phyloP scores from a whole-genome alignment of 2,113 vertebrate genomes.

The Thamnophis sirtalis region DNA sequence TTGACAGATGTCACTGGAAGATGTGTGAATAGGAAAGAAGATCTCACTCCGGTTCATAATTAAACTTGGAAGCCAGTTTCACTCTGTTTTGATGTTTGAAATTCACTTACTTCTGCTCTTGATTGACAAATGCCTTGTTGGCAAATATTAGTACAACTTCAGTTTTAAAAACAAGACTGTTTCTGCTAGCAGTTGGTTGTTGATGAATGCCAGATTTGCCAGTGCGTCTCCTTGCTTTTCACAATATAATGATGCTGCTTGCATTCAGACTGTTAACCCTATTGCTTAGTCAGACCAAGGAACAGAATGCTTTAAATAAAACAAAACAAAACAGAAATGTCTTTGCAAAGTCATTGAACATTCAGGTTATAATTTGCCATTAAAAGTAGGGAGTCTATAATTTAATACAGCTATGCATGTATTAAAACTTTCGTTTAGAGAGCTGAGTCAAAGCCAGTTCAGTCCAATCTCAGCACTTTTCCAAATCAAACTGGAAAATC shows the following conservation, averaged over 20 bases:
- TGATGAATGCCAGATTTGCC: background rate
- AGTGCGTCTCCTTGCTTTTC: conserved; percentile 6
- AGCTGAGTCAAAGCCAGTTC: background rate
- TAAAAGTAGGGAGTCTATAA: background rate
- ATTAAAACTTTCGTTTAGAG: background rate
- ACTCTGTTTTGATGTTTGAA: conserved; percentile 29
- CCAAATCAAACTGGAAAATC: background rate
- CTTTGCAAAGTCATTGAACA: background rate
- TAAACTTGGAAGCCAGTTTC: conserved; percentile 29
- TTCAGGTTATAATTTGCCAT: background rate
- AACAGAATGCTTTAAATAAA: background rate
- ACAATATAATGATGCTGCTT: background rate
- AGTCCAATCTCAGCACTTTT: background rate
- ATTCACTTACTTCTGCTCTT: conserved; percentile 7
- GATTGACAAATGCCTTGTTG: conserved; percentile 21
- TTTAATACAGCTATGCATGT: background rate
- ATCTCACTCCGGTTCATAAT: background rate
- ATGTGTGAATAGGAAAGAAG: conserved; percentile 19
- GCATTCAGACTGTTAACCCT: background rate
- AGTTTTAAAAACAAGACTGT: background rate
- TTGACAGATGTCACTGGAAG: background rate
- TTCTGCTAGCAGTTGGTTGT: conserved; percentile 1
- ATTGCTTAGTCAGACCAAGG: background rate
- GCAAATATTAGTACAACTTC: conserved; percentile 12
- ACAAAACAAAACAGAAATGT: background rate